Base-by-base conservation (phyloP, 1,140 invertebrate species). In the Drosophila paulistorum region DNA sequence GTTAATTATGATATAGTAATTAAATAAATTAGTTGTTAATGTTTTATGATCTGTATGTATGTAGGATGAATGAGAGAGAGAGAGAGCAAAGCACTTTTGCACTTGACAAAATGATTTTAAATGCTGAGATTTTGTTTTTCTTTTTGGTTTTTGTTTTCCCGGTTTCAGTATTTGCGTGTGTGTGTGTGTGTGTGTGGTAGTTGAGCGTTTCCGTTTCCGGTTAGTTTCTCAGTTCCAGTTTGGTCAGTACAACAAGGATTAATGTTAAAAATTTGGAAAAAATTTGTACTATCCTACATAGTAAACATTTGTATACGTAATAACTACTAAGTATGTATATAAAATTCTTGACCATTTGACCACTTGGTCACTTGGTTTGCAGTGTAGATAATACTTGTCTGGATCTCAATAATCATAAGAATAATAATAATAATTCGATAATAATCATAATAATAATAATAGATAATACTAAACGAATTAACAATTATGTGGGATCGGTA, bases 231-330 rank as follows among this genome's bases (percentile, higher is more conserved):
- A 30, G 41, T 61, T 57, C 35, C 35, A 7, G 17, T 20, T 48
- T 23, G 74, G 64, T 71, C 69, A 67, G 77, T 85, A 85, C 45
- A 14, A 7, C 4, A 45, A 17, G 45, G 45, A 20, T 10, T 85
- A 81, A 73, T 77, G 66, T 79, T 89, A 6, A 37, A 84, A 39
- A 39, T 39, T 39, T 39, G 0, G 37, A 37, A 37, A 39, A 87
- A 80, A 87, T 87, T 87, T 87, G 80, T 87, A 87, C 84, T 87
- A 87, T 74, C 72, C 84, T 87, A 59, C 33, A 59, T 37, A 59
- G 14, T 51, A 51, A 51, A 51, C 17, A 51, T 59, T 39, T 39
- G 37, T 39, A 37, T 57, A 57, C 35, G 20, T 35, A 37, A 17
- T 59, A 37, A 37, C 57, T 20, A 30, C 30, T 30, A 5, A 30